Evolutionary conservation across 2,113 vertebrate genomes (phyloP), one percentile per base, ranked within the genome.

Genomic region (Amphiprion percula): DNA sequence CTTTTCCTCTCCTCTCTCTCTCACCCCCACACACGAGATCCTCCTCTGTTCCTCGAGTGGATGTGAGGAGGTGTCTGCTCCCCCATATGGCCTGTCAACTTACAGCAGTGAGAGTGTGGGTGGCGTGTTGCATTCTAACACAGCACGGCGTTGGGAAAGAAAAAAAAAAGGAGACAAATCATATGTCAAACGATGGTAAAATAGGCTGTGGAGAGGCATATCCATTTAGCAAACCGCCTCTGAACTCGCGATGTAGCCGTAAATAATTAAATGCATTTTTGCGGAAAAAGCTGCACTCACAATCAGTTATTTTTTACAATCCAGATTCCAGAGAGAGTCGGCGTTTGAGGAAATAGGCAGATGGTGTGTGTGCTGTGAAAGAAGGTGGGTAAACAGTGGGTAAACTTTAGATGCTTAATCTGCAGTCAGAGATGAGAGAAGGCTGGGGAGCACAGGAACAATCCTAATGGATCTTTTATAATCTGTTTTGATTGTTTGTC

Each of bases 61-160:
- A 46, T 65, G 74, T 44, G 78, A 73, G 68, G 71, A 81, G 72
- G 84, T 87, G 87, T 88, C 79, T 87, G 81, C 74, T 73, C 46
- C 63, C 65, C 89, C 87, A 83, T 87, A 85, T 88, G 77, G 83
- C 77, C 82, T 67, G 84, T 88, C 86, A 79, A 69, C 70, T 82
- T 82, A 86, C 68, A 82, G 79, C 77, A 66, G 63, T 53, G 69
- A 68, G 72, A 26, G 72, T 41, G 85, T 87, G 83, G 81, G 89
- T 10, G 84, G 68, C 33, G 87, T 66, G 68, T 55, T 88, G 84
- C 82, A 76, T 86, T 65, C 66, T 63, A 72, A 83, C 68, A 72
- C 11, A 44, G 54, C 53, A 5, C 0, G 11, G 37, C 2, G n/a
- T 50, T 16, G 28, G 21, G 53, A 10, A 39, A 30, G 5, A 1